Evolutionary conservation across 2,113 vertebrate genomes (phyloP), one percentile per base, ranked within the genome.

Genomic region (Triplophysa rosa): DNA sequence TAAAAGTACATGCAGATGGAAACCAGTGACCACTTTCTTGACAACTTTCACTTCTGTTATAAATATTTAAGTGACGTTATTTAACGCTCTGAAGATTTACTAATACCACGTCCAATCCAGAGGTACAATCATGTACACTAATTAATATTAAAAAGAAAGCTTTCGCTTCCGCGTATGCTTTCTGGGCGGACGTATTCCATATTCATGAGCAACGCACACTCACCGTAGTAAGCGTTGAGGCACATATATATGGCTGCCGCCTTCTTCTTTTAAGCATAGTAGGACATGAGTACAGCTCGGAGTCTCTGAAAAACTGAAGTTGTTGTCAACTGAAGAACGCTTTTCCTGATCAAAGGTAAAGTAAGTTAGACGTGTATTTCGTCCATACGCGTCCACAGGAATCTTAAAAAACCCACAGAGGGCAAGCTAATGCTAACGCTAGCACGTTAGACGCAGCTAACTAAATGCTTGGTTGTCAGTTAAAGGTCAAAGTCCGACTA

Each of bases 361-460:
- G 61, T 23, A 37, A 37, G 0, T 37, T 37, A 49, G 59, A 26
- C 61, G 14, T n/a, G 19, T 4, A 26, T 3, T 42, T 54, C n/a
- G n/a, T 21, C 19, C 6, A 19, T 21, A 7, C n/a, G 54, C 11
- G n/a, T 21, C 1, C n/a, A 2, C 16, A 10, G 19, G 6, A 19
- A n/a, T 7, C 54, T 37, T 54, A 21, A 16, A 21, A 8, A 1
- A 7, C 12, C 14, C 16, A 26, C 24, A 8, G 14, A 64, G n/a
- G 47, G 73, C 8, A 29, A 54, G 73, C 73, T 54, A 76, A 76
- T 65, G 73, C 73, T 76, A 65, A 65, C 45, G 73, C 62, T 65
- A 64, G 42, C 23, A 24, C 1, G 2, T n/a, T 14, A 16, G 16
- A 17, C 1, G 37, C 58, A 42, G 37, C 29, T 49, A 49, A 26